Base-by-base conservation (phyloP, 2,113 vertebrate genomes). In the Menura novaehollandiae region DNA sequence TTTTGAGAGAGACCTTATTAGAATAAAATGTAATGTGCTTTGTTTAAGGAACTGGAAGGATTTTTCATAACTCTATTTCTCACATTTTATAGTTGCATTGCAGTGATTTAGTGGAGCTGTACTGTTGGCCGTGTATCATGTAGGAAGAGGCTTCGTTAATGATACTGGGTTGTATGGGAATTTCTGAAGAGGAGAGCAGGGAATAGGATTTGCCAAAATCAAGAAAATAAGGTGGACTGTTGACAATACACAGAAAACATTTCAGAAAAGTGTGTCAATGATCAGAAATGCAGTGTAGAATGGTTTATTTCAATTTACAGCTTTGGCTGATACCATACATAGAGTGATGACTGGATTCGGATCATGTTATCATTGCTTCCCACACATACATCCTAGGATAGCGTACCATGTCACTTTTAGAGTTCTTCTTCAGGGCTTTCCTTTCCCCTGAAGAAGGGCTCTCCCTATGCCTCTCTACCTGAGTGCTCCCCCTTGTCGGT, bases 401-500 rank as follows among this genome's bases (percentile, higher is more conserved):
- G 20, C 1, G 4, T n/a, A 43, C 21, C 1, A 2, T 80, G 39
- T 32, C 43, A 17, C 44, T 35, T 67, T 9, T 12, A 55, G 55
- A 80, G 35, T 11, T 74, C 21, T 6, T 66, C 47, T 88, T 86
- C 59, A 62, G 55, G 24, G 32, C 27, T 92, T 66, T 47, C 21
- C 21, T 69, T 32, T 86, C 39, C 18, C 0, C 0, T 1, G 3
- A 32, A 53, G 18, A 53, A 59, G 35, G 30, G 28, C 21, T 53
- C 13, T 84, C 2, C 3, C 28, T 66, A 20, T 84, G 18, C 39
- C 16, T 11, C 26, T 71, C 15, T 5, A 6, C 35, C 68, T 44
- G 6, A 46, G 6, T 13, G 24, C 26, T 66, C 9, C 66, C 11
- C 18, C 11, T 86, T 1, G 2, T 18, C 0, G 0, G 28, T 53